These are phyloP conservation scores for Romanomermis culicivorax DNA, from an alignment of 2,888 invertebrate species.

Conservation along the genomic window DNA sequence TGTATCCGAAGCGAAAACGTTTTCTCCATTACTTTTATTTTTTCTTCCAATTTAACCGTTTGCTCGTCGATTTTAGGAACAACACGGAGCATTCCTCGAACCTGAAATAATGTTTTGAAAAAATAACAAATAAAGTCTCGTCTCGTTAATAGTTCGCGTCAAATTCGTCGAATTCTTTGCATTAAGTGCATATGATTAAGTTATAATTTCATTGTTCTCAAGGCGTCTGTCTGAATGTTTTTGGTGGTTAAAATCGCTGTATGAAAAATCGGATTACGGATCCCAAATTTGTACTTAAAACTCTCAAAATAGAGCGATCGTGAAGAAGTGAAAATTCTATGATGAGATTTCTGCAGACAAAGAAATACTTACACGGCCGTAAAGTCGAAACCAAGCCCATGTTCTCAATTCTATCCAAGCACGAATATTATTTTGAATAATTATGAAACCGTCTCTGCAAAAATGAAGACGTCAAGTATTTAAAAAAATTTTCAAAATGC, in stretches of 20 bases:
- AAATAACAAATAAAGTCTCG: too few species aligned
- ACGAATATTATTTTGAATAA: slow-evolving; percentile 95
- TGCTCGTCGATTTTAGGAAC: too few species aligned
- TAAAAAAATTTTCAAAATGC: not conserved
- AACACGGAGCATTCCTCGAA: too few species aligned
- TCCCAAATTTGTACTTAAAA: not conserved
- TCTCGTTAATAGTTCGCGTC: too few species aligned
- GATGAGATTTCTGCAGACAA: too few species aligned
- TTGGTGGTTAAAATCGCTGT: too few species aligned
- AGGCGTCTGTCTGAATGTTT: too few species aligned
- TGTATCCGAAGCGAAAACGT: not conserved
- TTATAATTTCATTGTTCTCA: too few species aligned
- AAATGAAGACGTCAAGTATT: not conserved
- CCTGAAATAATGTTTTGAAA: too few species aligned
- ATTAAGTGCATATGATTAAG: too few species aligned
- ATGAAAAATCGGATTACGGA: too few species aligned
- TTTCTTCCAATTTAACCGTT: slow-evolving; percentile 46
- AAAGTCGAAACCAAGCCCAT: slow-evolving; percentile 99
- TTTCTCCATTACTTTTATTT: slow-evolving; percentile 15
- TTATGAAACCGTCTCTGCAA: slow-evolving; percentile 62
- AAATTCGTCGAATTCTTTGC: too few species aligned
- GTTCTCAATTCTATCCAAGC: slow-evolving; percentile 92
- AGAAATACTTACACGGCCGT: slow-evolving; percentile 95
- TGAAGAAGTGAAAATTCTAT: not conserved
- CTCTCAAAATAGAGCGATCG: not conserved